Conservation (phyloP, 2,888 invertebrate species). For the Limnephilus rhombicus region DNA sequence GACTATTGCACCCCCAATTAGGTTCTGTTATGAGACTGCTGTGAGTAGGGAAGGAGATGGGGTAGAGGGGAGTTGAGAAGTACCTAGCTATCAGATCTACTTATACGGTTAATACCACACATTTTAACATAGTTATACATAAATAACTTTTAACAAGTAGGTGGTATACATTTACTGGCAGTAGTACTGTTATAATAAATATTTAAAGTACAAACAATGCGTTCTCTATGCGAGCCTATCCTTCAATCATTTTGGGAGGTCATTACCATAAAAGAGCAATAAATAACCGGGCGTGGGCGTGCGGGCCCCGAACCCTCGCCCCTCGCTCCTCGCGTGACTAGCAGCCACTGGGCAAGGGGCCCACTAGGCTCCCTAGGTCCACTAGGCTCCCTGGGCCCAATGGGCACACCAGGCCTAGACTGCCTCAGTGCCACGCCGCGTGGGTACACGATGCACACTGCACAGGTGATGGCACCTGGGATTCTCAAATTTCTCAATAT, state of each 20-base stretch:
- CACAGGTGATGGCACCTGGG: background rate
- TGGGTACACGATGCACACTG: background rate
- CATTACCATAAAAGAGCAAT: constrained; percentile 50
- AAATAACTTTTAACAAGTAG: background rate
- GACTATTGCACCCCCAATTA: too few relatives aligned
- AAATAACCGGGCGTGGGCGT: constrained; percentile 37
- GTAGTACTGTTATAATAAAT: background rate
- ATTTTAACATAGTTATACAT: too few relatives aligned
- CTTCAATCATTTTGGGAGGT: constrained; percentile 41
- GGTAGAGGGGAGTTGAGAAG: too few relatives aligned
- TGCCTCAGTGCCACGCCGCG: background rate
- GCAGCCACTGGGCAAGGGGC: constrained; percentile 21
- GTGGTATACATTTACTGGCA: background rate
- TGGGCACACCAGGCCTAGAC: background rate
- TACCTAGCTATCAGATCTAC: too few relatives aligned
- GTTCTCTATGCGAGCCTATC: constrained; percentile 3
- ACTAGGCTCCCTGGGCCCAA: too few relatives aligned
- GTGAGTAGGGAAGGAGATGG: too few relatives aligned
- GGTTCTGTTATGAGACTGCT: too few relatives aligned
- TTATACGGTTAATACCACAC: too few relatives aligned
- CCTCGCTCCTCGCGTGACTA: constrained; percentile 38
- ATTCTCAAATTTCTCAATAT: constrained; percentile 9
- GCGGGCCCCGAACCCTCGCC: constrained; percentile 16
- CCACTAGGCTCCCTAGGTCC: background rate
- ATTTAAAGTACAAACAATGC: constrained; percentile 22